These are phyloP conservation scores for Gymnocheta viridis DNA, from an alignment of 2,888 invertebrate genomes.

Conservation along the genomic window DNA sequence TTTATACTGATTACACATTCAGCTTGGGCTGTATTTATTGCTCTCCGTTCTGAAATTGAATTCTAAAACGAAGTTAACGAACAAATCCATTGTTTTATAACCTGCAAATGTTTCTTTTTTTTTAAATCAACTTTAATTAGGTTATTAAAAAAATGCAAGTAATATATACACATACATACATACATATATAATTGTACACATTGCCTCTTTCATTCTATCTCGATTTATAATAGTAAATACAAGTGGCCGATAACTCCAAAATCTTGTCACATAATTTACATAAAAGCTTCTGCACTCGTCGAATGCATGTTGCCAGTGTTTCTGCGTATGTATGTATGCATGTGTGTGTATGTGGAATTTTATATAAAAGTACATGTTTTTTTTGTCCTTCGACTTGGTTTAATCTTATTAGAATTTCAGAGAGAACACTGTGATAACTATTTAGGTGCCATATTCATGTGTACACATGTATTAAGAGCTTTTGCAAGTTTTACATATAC, in stretches of 20 bases:
- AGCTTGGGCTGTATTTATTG: too few relatives aligned
- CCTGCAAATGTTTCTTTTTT: too few relatives aligned
- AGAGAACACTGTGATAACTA: background rate
- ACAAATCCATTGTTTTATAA: too few relatives aligned
- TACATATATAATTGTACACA: too few relatives aligned
- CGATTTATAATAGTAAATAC: background rate
- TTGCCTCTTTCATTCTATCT: background rate
- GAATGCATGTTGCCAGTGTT: background rate
- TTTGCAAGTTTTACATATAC: background rate
- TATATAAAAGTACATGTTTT: background rate
- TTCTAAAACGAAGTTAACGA: too few relatives aligned
- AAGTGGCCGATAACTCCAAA: background rate
- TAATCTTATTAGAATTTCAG: conserved; percentile 42
- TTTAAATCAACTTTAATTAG: background rate
- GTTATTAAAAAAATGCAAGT: background rate
- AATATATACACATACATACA: background rate
- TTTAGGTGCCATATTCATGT: background rate
- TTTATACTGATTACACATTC: too few relatives aligned
- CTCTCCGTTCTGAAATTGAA: too few relatives aligned
- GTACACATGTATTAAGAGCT: background rate
- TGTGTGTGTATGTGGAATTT: background rate
- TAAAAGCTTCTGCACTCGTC: background rate
- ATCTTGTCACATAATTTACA: background rate
- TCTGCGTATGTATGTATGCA: background rate
- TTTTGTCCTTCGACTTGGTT: conserved; percentile 15